Base-by-base conservation (phyloP, 2,888 invertebrate genomes). In the Horisme vitalbata region DNA sequence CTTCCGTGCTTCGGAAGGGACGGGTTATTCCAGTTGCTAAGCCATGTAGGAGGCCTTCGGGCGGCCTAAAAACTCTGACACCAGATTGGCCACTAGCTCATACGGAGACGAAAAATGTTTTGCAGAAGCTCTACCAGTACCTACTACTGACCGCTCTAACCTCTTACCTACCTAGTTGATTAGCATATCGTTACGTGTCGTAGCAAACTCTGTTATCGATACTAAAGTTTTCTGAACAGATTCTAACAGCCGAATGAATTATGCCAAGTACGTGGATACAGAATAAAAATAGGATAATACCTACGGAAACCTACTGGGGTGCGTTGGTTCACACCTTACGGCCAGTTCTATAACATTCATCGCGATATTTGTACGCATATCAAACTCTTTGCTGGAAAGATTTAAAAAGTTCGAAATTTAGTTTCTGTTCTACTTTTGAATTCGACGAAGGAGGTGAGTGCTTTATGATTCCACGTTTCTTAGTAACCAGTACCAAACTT, bases 241-340 rank as follows among this genome's bases (percentile, higher is more conserved):
- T 53, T 36, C 41, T 45, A 11, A 18, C n/a, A 27, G 57, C 52
- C 57, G 58, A 68, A 59, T 68, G 70, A 68, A 72, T 67, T 68
- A 71, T 71, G 62, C 58, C 49, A 48, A 71, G 74, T 69, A 71
- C 75, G 75, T 65, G 68, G 63, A 73, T 77, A 76, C 63, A 59
- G 65, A 80, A 86, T 84, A 86, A 85, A 87, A 83, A 83, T 75
- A 68, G 71, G 69, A 41, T 41, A 48, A 39, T 45, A 55, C 45
- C 43, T 38, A 33, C 21, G 14, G 9, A 30, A 46, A 41, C 51
- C 30, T 57, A 61, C 58, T 61, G 57, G 37, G 49, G 52, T 55
- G 57, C 56, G 71, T 71, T 76, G 64, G 63, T 79, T 81, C 76
- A 74, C 84, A 83, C 83, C 81, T 84, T 75, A 70, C 73, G 68